Percentiles rank a stretch among this genome's conserved stretches.
Evolutionary conservation across 2,888 invertebrate species (phyloP).

Genomic region (Plebejus argus): DNA sequence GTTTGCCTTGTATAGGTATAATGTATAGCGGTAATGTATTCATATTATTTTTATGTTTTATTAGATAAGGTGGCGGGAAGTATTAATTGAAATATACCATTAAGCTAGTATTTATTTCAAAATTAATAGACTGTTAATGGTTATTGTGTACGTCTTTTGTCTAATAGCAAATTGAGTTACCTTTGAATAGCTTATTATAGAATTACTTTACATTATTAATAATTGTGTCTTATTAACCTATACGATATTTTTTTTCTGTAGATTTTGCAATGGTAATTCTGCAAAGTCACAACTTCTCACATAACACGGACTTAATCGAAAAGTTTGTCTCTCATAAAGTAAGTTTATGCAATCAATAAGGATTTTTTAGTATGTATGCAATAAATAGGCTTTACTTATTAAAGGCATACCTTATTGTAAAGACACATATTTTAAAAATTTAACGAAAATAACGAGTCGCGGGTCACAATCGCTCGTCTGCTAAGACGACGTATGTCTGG

Average conservation of each 20-base stretch:
- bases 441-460: too few relatives aligned
- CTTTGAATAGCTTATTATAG: not conserved
- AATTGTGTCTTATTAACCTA: not conserved
- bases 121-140: not conserved
- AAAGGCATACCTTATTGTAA: too few relatives aligned
- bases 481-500: constrained; percentile 23
- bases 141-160: not conserved
- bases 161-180: not conserved
- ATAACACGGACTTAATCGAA: not conserved
- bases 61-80: not conserved
- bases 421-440: too few relatives aligned
- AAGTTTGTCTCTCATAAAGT: not conserved
- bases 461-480: not conserved
- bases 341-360: not conserved
- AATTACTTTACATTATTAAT: not conserved
- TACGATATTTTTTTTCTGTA: not conserved
- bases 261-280: not conserved
- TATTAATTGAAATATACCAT: constrained; percentile 6
- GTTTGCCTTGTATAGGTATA: constrained; percentile 12
- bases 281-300: not conserved
- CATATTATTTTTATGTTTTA: constrained; percentile 14
- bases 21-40: not conserved
- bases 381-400: not conserved
- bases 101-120: not conserved
- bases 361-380: not conserved